Conservation (phyloP, 2,113 vertebrate genomes). For the Scytalopus superciliaris region DNA sequence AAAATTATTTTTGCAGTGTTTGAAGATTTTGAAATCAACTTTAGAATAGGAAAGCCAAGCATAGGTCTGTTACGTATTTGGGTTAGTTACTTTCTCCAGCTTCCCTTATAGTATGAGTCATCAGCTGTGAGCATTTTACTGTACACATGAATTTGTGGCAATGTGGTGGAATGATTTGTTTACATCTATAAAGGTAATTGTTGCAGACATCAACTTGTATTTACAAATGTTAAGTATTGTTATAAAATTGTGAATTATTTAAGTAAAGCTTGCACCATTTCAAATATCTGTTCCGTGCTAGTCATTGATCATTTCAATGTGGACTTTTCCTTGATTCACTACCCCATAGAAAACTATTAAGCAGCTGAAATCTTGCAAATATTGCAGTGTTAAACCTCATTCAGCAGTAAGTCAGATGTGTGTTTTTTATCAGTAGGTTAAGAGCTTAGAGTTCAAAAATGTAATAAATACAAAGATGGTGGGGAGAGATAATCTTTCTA, state of each 20-base stretch:
- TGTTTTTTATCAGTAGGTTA: not conserved
- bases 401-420: not conserved
- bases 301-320: conserved; percentile 51
- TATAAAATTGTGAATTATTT: conserved; percentile 45
- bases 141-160: conserved; percentile 37
- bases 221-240: conserved; percentile 62
- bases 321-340: conserved; percentile 27
- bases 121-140: conserved; percentile 45
- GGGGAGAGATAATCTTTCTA: not conserved
- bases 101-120: conserved; percentile 19
- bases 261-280: conserved; percentile 65
- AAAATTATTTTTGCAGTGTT: conserved; percentile 26
- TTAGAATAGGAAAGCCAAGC: conserved; percentile 22
- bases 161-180: conserved; percentile 55
- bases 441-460: not conserved
- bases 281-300: conserved; percentile 39
- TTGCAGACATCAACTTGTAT: conserved; percentile 49
- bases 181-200: conserved; percentile 48
- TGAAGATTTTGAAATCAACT: not conserved
- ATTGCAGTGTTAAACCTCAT: not conserved
- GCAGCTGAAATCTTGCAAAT: not conserved
- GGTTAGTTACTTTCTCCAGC: conserved; percentile 20
- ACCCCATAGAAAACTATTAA: not conserved
- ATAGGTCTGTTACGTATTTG: not conserved
- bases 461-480: not conserved